Base-by-base conservation (phyloP, 23 tunicate genomes). In the Clavelina lepadiformis region DNA sequence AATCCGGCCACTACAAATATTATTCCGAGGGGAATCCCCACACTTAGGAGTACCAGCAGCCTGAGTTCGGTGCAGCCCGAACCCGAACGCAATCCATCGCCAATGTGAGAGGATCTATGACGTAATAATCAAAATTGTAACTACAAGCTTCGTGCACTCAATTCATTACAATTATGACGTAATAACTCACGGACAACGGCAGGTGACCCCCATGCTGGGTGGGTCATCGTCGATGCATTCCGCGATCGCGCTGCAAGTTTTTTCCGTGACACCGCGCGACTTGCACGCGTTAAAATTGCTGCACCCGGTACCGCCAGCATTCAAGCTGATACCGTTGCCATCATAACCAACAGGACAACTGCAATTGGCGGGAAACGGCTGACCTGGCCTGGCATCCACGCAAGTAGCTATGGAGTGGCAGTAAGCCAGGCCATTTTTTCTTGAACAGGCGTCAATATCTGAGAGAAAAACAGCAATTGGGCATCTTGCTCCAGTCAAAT, bases 321-420 rank as follows among this genome's bases (percentile, higher is more conserved):
- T 32, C 0, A 69, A 23, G 44, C 27, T 38, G 21, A 63, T 24
- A 1, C 97, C 97, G 71, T 89, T 76, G 44, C 97, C 97, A 5
- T 61, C 44, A 51, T 64, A 89, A 15, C 89, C 89, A 4, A 50
- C 24, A 3, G 69, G 56, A 62, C 97, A 89, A 18, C 51, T 41
- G 64, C 97, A 89, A 38, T 38, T 81, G 41, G 82, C 92, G 15
- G n/a, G n/a, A n/a, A n/a, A n/a, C n/a, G n/a, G n/a, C n/a, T n/a
- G n/a, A n/a, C n/a, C n/a, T n/a, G n/a, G n/a, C n/a, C n/a, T n/a
- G n/a, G n/a, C n/a, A n/a, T n/a, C n/a, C n/a, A n/a, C n/a, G n/a
- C n/a, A n/a, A n/a, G n/a, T n/a, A n/a, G n/a, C n/a, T n/a, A n/a
- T n/a, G n/a, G n/a, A n/a, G n/a, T n/a, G n/a, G n/a, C n/a, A n/a